A percentile compares a stretch with the other conserved stretches of the same genome.
These are phyloP conservation scores for Panthera leo DNA, from an alignment of 2,113 vertebrate species.

Conservation along the genomic window DNA sequence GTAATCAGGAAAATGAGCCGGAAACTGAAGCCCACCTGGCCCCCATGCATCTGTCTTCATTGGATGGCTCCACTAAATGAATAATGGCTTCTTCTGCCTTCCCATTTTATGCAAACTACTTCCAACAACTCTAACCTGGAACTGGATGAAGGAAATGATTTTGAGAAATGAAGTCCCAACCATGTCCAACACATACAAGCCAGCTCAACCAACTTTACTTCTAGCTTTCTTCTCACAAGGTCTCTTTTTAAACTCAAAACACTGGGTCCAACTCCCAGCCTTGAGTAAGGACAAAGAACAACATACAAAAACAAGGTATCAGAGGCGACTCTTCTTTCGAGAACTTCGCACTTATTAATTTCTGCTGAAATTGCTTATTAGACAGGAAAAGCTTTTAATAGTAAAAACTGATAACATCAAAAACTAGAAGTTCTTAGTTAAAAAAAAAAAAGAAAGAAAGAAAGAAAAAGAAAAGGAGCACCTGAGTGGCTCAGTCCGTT, in stretches of 20 bases:
- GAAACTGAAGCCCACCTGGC: not conserved
- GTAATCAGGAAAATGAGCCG: not conserved
- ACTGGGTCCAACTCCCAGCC: not conserved
- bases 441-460: accelerated
- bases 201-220: not conserved
- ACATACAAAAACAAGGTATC: conserved; percentile 1
- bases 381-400: not conserved
- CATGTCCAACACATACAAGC: not conserved
- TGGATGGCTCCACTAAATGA: not conserved
- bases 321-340: not conserved
- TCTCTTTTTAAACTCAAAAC: conserved; percentile 23
- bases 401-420: conserved; percentile 13
- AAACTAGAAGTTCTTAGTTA: not conserved
- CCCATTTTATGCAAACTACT: not conserved
- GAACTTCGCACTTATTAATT: not conserved
- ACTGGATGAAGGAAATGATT: not conserved
- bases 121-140: not conserved
- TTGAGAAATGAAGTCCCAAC: not conserved
- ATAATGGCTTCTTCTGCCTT: not conserved
- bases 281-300: not conserved
- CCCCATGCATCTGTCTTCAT: not conserved
- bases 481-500: too few relatives aligned
- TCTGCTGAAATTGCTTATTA: conserved; percentile 7
- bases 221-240: not conserved
- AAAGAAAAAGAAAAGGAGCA: accelerated